Percentiles rank a stretch among this genome's conserved stretches.
phyloP scores from a whole-genome alignment of 2,113 vertebrate species.

The Amphiprion percula region DNA sequence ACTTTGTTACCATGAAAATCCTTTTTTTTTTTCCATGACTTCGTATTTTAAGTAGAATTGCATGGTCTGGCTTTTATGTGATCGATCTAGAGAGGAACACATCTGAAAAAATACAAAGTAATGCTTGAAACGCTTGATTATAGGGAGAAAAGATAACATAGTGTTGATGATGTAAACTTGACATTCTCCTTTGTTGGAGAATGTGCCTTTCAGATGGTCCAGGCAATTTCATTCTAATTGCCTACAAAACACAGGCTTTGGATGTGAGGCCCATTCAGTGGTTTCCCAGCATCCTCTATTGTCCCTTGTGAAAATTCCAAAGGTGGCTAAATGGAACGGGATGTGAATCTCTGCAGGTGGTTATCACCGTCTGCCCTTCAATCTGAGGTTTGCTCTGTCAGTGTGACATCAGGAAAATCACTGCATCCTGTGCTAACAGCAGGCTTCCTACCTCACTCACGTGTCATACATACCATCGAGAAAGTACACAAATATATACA shows the following conservation, averaged over 20 bases:
- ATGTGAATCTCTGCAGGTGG: conserved; percentile 70
- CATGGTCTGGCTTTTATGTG: conserved; percentile 48
- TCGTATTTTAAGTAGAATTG: conserved; percentile 35
- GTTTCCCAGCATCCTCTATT: conserved; percentile 43
- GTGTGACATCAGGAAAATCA: conserved; percentile 61
- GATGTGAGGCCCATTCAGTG: conserved; percentile 44
- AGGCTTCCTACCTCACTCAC: conserved; percentile 43
- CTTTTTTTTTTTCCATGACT: conserved; percentile 11
- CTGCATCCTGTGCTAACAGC: conserved; percentile 67
- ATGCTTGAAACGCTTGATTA: conserved; percentile 37
- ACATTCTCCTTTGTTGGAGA: conserved; percentile 52
- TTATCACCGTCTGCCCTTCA: conserved; percentile 74
- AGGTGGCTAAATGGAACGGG: conserved; percentile 67
- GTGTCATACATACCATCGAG: conserved; percentile 5
- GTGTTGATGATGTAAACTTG: conserved; percentile 55
- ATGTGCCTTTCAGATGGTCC: conserved; percentile 71
- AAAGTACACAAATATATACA: conserved; percentile 16
- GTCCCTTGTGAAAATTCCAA: conserved; percentile 74
- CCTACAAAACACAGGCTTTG: conserved; percentile 70
- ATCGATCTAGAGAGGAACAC: conserved; percentile 53
- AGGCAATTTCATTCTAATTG: conserved; percentile 80
- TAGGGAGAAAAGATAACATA: conserved; percentile 20
- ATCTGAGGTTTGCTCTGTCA: conserved; percentile 63
- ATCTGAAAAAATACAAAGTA: conserved; percentile 32
- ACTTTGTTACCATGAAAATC: conserved; percentile 38